Percentiles rank a stretch among this genome's conserved stretches.
phyloP scores from a whole-genome alignment of 1,140 invertebrate genomes.

The Pseudomyrmex dendroicus region DNA sequence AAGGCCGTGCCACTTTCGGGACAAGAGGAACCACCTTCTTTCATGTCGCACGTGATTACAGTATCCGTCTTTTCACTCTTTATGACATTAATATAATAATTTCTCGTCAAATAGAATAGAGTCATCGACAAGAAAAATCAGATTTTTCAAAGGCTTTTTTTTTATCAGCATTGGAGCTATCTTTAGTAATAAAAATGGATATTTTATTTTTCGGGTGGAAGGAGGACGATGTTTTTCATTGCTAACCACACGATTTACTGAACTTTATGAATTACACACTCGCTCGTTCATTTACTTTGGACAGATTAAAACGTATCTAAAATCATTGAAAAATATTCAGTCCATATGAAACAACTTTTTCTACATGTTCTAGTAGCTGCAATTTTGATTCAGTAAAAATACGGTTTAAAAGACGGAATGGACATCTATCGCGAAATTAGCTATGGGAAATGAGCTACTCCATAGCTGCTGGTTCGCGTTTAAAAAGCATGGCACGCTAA shows the following conservation, averaged over 20 bases:
- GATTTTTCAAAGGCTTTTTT: slow-evolving; percentile 12
- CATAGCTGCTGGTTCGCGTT: slow-evolving; percentile 14
- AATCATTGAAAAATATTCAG: slow-evolving; percentile 12
- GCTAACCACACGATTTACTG: not conserved
- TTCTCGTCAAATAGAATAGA: not conserved
- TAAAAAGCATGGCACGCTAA: slow-evolving; percentile 62
- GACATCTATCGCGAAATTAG: not conserved
- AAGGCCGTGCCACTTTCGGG: slow-evolving; percentile 13
- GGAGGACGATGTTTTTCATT: slow-evolving; percentile 30
- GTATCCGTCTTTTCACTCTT: too few species aligned
- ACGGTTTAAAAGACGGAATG: not conserved
- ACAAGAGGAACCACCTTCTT: not conserved
- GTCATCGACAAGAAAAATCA: slow-evolving; percentile 3
- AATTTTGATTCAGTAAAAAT: slow-evolving; percentile 10
- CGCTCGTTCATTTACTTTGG: not conserved
- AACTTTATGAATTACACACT: not conserved
- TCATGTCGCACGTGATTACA: not conserved
- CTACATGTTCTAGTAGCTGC: not conserved
- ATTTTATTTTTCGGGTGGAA: slow-evolving; percentile 44
- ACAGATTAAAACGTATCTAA: not conserved
- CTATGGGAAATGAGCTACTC: not conserved
- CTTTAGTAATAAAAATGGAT: slow-evolving; percentile 29
- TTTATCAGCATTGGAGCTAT: not conserved
- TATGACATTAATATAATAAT: not conserved
- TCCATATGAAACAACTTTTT: slow-evolving; percentile 9